Evolutionary conservation across 2,888 invertebrate species (phyloP).

Genomic region (Microplitis deprimator): DNA sequence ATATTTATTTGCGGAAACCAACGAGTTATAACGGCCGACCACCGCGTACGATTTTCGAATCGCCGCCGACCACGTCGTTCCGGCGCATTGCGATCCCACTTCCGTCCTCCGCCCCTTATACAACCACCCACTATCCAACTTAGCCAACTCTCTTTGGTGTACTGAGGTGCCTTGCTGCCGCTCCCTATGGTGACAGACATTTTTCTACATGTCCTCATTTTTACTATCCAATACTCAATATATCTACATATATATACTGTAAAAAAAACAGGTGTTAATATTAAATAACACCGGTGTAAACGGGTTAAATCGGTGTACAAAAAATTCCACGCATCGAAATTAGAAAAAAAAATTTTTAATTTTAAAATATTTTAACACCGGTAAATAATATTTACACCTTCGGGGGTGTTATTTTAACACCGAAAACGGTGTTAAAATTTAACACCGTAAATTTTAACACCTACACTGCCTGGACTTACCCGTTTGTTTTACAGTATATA

Average conservation of each 20-base stretch:
- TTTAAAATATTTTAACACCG: no score
- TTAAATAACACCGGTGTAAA: no score
- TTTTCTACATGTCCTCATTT: constrained; percentile 36
- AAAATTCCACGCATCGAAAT: no score
- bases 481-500: background rate
- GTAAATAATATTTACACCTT: no score
- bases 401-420: no score
- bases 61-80: constrained; percentile 45
- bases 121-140: constrained; percentile 17
- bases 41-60: constrained; percentile 42
- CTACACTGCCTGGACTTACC: no score
- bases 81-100: constrained; percentile 43
- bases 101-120: constrained; percentile 32
- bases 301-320: no score
- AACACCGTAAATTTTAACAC: no score
- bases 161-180: background rate
- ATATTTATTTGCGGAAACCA: constrained; percentile 44
- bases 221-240: constrained; percentile 13
- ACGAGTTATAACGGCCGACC: constrained; percentile 44
- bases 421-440: no score
- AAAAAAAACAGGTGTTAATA: no score
- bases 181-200: constrained; percentile 31
- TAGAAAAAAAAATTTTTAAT: no score
- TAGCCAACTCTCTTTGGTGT: constrained; percentile 6
- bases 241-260: background rate